phyloP scores from a whole-genome alignment of 2,113 vertebrate genomes.

The Gymnobelideus leadbeateri region DNA sequence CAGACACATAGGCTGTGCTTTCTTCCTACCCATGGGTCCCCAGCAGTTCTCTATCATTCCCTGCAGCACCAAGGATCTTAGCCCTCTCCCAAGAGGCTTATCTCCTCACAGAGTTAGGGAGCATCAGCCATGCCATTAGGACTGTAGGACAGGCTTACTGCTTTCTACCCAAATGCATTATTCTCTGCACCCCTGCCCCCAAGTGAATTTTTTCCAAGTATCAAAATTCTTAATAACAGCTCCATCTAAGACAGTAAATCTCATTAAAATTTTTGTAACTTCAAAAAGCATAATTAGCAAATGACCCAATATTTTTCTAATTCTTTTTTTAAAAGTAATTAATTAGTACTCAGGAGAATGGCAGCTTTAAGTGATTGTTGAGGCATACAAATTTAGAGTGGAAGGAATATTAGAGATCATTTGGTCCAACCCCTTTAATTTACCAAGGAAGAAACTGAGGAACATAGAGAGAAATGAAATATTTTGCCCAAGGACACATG shows the following conservation, averaged over 20 bases:
- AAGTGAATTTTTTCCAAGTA: not conserved
- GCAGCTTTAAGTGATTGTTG: slow-evolving; percentile 26
- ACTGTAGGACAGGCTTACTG: not conserved
- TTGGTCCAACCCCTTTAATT: not conserved
- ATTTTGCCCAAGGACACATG: not conserved
- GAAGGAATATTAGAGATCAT: not conserved
- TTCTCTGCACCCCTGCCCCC: not conserved
- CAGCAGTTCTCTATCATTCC: not conserved
- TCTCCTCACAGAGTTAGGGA: not conserved
- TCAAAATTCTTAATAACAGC: not conserved
- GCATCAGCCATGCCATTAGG: not conserved
- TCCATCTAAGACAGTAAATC: slow-evolving; percentile 13
- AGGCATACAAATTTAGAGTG: not conserved
- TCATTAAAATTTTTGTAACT: slow-evolving; percentile 31
- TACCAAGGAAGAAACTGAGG: not conserved
- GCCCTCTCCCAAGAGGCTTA: not conserved
- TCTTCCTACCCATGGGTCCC: not conserved
- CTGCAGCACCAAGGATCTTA: not conserved
- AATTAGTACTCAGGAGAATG: slow-evolving; percentile 1
- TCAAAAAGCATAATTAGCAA: slow-evolving; percentile 3
- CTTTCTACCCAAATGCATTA: not conserved
- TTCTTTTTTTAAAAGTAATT: slow-evolving; percentile 1
- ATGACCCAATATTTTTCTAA: not conserved
- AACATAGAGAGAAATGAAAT: not conserved
- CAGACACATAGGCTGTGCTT: not conserved